A percentile compares a stretch with the other conserved stretches of the same genome.
Evolutionary conservation across 2,888 invertebrate species (phyloP).

Genomic region (Bedellia somnulentella): DNA sequence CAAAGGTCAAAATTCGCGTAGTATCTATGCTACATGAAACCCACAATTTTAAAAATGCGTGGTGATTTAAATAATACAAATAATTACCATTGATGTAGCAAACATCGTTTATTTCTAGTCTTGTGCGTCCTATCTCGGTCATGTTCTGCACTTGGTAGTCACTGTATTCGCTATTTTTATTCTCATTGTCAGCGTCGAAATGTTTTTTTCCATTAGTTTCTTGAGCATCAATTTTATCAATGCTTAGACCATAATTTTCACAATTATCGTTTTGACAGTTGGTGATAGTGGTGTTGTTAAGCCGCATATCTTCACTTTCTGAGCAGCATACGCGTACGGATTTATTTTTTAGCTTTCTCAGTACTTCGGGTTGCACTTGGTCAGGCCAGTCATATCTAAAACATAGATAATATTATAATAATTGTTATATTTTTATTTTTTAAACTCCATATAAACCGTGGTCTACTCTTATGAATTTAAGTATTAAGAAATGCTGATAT

Average conservation of each 20-base stretch:
- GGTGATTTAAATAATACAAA: not conserved
- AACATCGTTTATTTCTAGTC: conserved; percentile 75
- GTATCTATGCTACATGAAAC: no score
- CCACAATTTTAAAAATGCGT: no score
- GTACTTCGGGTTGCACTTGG: conserved; percentile 33
- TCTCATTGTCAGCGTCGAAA: conserved; percentile 10
- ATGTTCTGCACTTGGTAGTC: conserved; percentile 51
- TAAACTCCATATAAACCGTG: no score
- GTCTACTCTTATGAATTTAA: no score
- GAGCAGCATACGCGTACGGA: conserved; percentile 18
- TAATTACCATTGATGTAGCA: conserved; percentile 91
- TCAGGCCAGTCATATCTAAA: conserved; percentile 78
- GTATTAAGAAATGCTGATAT: no score
- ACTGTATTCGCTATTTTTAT: conserved; percentile 6
- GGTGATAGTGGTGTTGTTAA: conserved; percentile 12
- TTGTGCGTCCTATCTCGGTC: conserved; percentile 65
- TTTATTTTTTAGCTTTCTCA: conserved; percentile 23
- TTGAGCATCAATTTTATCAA: not conserved
- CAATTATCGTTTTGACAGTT: conserved; percentile 12
- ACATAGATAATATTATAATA: no score
- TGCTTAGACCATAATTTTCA: conserved; percentile 2
- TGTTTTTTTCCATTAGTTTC: conserved; percentile 11
- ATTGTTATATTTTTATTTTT: no score
- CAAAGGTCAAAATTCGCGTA: no score
- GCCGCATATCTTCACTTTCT: conserved; percentile 15